Base-by-base conservation (phyloP, 2,113 vertebrate genomes). In the Sylvia atricapilla region DNA sequence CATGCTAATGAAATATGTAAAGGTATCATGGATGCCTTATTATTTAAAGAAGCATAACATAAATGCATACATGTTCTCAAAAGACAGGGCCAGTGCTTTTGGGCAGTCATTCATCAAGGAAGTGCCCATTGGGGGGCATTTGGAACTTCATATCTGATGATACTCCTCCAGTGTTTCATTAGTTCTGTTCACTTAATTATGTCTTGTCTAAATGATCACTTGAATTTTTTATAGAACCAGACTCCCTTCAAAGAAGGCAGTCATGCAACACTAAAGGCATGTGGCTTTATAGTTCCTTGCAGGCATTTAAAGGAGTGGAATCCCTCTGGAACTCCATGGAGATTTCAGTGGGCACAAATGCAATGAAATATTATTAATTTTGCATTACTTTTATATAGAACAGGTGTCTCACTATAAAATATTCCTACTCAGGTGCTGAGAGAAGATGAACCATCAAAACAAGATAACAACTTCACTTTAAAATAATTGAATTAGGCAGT, bases 171-270 rank as follows among this genome's bases (percentile, higher is more conserved):
- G 93, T 41, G 44, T 93, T 96, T 96, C 91, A 92, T 96, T 95
- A 94, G 73, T 76, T 86, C 87, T 94, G 87, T 95, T 96, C 94
- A 93, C 56, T 94, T 97, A 94, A 97, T 97, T 95, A 93, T 89
- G 85, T 73, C 94, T 94, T 95, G 87, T 95, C 93, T 94, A 96
- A 97, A 93, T 89, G 95, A 97, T 91, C 62, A 27, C 52, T 93
- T 96, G 52, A 94, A 92, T 90, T 90, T 94, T 96, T 96, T 68
- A 96, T 72, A 80, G 76, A 66, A 70, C 30, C 49, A 91, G 79
- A 84, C 78, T 95, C 69, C 78, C 52, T 90, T 90, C 92, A 84
- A 90, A 90, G 87, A 76, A 93, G 62, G 41, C 73, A 93, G 86
- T 90, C 94, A 90, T 89, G 91, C 91, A 89, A 10, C 39, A 68